Conservation (phyloP, 2,888 invertebrate genomes). For the Clusia tigrina region DNA sequence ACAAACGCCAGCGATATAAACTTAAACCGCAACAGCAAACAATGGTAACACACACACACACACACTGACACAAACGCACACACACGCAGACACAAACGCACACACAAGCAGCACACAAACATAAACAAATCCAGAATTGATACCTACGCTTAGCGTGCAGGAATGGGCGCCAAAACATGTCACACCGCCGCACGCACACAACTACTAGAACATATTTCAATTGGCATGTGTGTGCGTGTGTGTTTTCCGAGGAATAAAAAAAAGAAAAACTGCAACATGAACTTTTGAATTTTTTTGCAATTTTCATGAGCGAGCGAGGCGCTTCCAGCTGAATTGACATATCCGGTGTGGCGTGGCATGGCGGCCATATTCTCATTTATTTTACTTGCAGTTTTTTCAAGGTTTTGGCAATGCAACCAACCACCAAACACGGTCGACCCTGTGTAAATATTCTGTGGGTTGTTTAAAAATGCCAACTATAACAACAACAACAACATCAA, state of each 20-base stretch:
- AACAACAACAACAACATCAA: neutral
- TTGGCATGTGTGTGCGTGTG: neutral
- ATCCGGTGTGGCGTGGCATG: neutral
- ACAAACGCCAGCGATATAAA: too few species aligned
- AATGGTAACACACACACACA: neutral
- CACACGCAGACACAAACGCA: slow-evolving; percentile 7
- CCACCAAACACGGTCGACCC: neutral
- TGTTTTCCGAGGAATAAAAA: neutral
- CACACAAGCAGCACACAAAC: neutral
- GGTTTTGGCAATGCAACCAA: slow-evolving; percentile 6
- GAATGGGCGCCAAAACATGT: neutral
- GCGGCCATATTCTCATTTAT: neutral
- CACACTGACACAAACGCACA: slow-evolving; percentile 6
- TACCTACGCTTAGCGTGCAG: neutral
- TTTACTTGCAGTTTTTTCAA: neutral
- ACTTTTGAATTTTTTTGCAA: slow-evolving; percentile 9
- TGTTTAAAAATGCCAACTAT: neutral
- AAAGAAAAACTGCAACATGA: neutral
- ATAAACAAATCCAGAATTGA: neutral
- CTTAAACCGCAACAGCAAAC: slow-evolving; percentile 26
- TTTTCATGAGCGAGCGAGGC: slow-evolving; percentile 7
- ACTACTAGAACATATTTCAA: neutral
- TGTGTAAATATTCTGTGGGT: neutral
- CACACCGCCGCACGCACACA: neutral
- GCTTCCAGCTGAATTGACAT: slow-evolving; percentile 8